phyloP scores from a whole-genome alignment of 1,140 invertebrate genomes.

The Philopotamus ludificatus region DNA sequence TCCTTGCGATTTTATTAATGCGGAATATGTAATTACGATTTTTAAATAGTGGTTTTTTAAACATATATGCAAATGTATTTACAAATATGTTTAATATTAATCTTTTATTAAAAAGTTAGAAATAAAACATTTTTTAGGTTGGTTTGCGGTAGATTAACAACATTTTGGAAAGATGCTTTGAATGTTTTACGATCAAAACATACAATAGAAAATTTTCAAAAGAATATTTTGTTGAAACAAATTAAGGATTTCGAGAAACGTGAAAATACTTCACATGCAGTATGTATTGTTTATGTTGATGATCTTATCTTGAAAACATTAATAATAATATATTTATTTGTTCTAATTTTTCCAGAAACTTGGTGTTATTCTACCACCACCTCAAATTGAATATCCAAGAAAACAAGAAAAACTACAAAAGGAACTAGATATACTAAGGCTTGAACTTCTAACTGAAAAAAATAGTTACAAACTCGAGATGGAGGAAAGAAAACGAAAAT shows the following conservation, averaged over 20 bases:
- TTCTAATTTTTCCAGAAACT: conserved; percentile 16
- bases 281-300: not conserved
- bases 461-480: not conserved
- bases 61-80: too few relatives aligned
- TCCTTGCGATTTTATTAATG: not conserved
- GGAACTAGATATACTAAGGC: not conserved
- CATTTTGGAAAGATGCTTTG: conserved; percentile 13
- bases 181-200: not conserved
- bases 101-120: too few relatives aligned
- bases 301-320: not conserved
- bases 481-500: conserved; percentile 15
- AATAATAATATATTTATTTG: not conserved
- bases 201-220: conserved; percentile 3
- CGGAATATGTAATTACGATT: too few relatives aligned
- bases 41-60: conserved; percentile 1
- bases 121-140: not conserved
- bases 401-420: conserved; percentile 1
- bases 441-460: not conserved
- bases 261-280: conserved; percentile 6
- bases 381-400: conserved; percentile 6
- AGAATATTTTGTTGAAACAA: conserved; percentile 3
- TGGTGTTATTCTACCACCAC: conserved; percentile 4
- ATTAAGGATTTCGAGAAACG: not conserved
- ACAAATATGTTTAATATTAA: not conserved
- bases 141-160: not conserved